phyloP scores from a whole-genome alignment of 2,888 invertebrate species.

The Eupithecia dodoneata region DNA sequence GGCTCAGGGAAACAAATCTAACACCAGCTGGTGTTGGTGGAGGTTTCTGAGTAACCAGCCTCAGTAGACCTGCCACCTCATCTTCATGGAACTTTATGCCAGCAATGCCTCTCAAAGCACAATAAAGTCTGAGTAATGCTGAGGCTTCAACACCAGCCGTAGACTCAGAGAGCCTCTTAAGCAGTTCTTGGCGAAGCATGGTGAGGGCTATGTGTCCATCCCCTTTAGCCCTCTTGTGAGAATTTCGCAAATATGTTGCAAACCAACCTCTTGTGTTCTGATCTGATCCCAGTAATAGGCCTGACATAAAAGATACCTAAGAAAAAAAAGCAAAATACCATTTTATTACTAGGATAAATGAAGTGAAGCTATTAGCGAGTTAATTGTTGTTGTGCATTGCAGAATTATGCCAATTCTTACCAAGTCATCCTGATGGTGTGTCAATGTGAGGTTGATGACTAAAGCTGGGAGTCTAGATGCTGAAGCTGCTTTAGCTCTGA shows the following conservation, averaged over 20 bases:
- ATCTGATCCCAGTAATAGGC: constrained; percentile 94
- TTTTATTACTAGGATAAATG: background rate
- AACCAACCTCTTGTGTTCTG: constrained; percentile 96
- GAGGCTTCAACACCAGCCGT: constrained; percentile 92
- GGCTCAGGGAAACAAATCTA: constrained; percentile 94
- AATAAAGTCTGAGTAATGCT: constrained; percentile 94
- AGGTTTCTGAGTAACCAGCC: constrained; percentile 94
- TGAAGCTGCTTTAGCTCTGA: constrained; percentile 94
- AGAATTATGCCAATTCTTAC: constrained; percentile 59
- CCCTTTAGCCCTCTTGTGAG: constrained; percentile 91
- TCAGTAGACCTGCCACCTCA: constrained; percentile 92
- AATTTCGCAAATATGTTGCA: constrained; percentile 94
- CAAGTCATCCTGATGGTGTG: constrained; percentile 84
- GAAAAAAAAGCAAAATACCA: background rate
- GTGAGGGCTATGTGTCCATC: constrained; percentile 87
- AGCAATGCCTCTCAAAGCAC: constrained; percentile 96
- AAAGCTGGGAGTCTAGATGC: constrained; percentile 95
- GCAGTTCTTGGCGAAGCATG: constrained; percentile 90
- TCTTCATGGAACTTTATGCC: constrained; percentile 97
- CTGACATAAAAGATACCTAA: constrained; percentile 93
- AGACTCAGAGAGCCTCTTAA: constrained; percentile 88
- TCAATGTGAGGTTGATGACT: constrained; percentile 92
- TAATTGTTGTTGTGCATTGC: background rate
- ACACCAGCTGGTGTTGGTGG: constrained; percentile 96
- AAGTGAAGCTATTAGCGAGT: background rate